Percentiles rank a stretch among this genome's conserved stretches.
These are phyloP conservation scores for Sternarchorhynchus goeldii DNA, from an alignment of 2,797 vertebrate species.

Conservation along the genomic window DNA sequence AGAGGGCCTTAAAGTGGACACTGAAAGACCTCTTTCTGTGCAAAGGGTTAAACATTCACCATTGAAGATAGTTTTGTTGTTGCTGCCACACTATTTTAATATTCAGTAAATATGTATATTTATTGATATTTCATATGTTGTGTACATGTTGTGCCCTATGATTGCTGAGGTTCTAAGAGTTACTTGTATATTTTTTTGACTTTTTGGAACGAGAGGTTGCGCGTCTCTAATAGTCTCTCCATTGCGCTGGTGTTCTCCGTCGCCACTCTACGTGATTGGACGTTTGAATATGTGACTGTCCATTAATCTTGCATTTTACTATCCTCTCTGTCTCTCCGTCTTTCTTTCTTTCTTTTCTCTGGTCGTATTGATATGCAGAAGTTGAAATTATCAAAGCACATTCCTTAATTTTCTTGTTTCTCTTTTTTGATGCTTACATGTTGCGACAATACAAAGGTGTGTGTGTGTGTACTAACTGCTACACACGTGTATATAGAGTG, in stretches of 20 bases:
- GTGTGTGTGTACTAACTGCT: conserved; percentile 67
- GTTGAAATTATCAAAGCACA: conserved; percentile 75
- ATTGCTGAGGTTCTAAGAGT: conserved; percentile 61
- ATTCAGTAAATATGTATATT: conserved; percentile 75
- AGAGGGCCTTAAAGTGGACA: conserved; percentile 41
- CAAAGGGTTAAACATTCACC: conserved; percentile 51
- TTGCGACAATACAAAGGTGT: conserved; percentile 67
- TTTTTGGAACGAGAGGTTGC: conserved; percentile 58
- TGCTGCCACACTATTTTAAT: conserved; percentile 70
- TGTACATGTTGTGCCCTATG: conserved; percentile 74
- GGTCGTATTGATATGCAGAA: conserved; percentile 64
- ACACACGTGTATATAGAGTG: conserved; percentile 79
- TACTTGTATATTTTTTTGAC: conserved; percentile 63
- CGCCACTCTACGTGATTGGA: conserved; percentile 61
- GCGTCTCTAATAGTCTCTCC: conserved; percentile 54
- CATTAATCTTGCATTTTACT: conserved; percentile 59
- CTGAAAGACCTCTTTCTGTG: conserved; percentile 40
- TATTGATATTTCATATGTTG: conserved; percentile 76
- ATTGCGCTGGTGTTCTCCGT: conserved; percentile 57
- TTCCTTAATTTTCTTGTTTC: conserved; percentile 72
- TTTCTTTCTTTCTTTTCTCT: conserved; percentile 55
- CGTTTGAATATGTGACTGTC: conserved; percentile 62
- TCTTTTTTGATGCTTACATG: conserved; percentile 69
- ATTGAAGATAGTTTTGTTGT: conserved; percentile 62
- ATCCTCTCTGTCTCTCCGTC: conserved; percentile 53